A percentile compares a stretch with the other conserved stretches of the same genome.
phyloP scores from a whole-genome alignment of 2,113 vertebrate genomes.

The Turnix velox region DNA sequence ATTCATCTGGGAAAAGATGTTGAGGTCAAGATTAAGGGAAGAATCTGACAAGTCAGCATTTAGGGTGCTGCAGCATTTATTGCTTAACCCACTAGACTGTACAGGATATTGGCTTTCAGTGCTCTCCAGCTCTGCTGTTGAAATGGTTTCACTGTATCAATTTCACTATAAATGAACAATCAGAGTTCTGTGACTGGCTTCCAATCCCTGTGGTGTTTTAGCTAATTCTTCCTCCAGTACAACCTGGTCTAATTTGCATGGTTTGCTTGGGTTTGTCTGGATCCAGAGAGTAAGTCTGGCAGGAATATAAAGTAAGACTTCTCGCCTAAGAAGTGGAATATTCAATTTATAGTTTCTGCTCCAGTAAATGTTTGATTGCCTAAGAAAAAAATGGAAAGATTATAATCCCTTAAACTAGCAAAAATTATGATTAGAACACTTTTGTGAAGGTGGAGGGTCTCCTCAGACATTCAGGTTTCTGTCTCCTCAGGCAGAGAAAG shows the following conservation, averaged over 20 bases:
- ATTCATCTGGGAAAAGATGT: constrained; percentile 8
- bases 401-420: not conserved
- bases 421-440: not conserved
- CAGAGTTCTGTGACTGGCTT: not conserved
- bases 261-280: not conserved
- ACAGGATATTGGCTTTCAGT: not conserved
- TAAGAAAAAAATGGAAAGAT: not conserved
- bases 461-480: not conserved
- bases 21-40: not conserved
- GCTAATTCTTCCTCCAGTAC: not conserved
- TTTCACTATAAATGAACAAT: not conserved
- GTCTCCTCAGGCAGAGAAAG: not conserved
- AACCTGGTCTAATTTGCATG: not conserved
- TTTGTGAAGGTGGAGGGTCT: not conserved
- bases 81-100: not conserved
- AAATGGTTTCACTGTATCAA: not conserved
- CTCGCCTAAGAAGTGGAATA: not conserved
- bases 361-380: not conserved
- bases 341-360: not conserved
- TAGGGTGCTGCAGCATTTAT: not conserved
- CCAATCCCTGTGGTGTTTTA: not conserved
- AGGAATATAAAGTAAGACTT: not conserved
- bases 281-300: not conserved
- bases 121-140: not conserved
- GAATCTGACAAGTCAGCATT: constrained; percentile 23